Evolutionary conservation across 2,113 vertebrate species (phyloP).

Genomic region (Myrmecophaga tridactyla): DNA sequence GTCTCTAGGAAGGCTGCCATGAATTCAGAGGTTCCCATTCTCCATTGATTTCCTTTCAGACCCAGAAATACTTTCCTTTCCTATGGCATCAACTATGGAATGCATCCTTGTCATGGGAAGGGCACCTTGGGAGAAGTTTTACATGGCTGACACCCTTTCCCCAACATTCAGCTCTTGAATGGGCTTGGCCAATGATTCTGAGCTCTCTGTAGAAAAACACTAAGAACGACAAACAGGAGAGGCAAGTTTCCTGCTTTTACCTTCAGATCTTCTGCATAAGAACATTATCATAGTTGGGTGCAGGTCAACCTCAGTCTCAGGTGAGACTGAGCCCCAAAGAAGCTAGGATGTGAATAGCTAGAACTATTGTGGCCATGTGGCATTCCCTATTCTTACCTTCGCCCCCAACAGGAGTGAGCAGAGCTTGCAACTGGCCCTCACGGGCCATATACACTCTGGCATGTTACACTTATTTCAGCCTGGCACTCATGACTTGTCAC

Average conservation of each 20-base stretch:
- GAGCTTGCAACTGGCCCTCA: background rate
- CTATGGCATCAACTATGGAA: rapidly evolving
- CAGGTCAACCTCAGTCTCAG: background rate
- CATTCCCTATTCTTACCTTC: background rate
- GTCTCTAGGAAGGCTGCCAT: background rate
- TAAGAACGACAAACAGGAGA: background rate
- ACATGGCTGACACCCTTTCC: background rate
- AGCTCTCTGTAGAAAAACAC: background rate
- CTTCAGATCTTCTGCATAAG: background rate
- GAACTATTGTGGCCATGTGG: rapidly evolving
- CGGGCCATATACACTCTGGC: background rate
- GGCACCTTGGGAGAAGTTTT: background rate
- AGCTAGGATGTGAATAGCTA: too few relatives aligned
- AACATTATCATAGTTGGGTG: rapidly evolving
- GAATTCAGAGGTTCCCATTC: background rate
- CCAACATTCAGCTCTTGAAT: background rate
- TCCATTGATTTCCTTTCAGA: background rate
- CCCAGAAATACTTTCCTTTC: background rate
- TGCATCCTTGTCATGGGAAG: rapidly evolving
- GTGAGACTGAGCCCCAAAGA: background rate
- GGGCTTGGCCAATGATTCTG: background rate
- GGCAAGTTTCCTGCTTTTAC: rapidly evolving
- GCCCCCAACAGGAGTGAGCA: background rate
- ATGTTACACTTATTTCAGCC: background rate
- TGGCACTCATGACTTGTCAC: background rate